Percentiles rank a stretch among this genome's conserved stretches.
Conservation (phyloP, 2,888 invertebrate genomes). For the Pilophorus perplexus region DNA sequence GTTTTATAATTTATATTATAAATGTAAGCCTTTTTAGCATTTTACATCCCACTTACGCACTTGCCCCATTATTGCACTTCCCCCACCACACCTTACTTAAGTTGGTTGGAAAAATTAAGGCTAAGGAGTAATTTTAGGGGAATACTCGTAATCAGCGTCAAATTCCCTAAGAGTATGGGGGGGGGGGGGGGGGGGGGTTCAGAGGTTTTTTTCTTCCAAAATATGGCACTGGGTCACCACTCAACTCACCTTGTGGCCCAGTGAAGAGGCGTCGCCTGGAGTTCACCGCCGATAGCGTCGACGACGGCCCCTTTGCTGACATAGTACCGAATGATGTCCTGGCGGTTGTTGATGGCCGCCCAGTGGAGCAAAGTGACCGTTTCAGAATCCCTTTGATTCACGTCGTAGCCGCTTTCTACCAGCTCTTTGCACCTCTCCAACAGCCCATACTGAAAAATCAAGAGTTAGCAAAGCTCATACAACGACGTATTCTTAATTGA, state of each 20-base stretch:
- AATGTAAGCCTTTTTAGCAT: neutral
- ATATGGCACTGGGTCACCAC: too few relatives aligned
- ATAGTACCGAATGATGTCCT: constrained; percentile 82
- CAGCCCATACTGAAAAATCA: constrained; percentile 72
- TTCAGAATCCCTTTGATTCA: constrained; percentile 90
- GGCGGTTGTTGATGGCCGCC: constrained; percentile 97
- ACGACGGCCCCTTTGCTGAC: constrained; percentile 82
- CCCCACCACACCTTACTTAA: too few relatives aligned
- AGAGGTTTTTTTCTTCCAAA: too few relatives aligned
- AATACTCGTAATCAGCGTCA: too few relatives aligned
- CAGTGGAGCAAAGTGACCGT: constrained; percentile 97
- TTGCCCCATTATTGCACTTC: too few relatives aligned
- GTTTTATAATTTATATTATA: too few relatives aligned
- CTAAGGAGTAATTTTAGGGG: too few relatives aligned
- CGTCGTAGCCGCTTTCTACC: constrained; percentile 88
- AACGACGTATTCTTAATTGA: neutral
- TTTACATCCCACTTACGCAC: too few relatives aligned
- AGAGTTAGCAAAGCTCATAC: constrained; percentile 6
- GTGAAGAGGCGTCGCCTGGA: constrained; percentile 93
- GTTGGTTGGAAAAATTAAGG: too few relatives aligned
- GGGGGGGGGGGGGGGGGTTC: too few relatives aligned
- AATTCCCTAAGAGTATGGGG: too few relatives aligned
- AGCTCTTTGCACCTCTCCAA: constrained; percentile 74
- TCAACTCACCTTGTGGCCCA: constrained; percentile 88
- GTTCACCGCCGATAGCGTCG: constrained; percentile 93